These are phyloP conservation scores for Diabrotica balteata DNA, from an alignment of 2,888 invertebrate genomes.

Conservation along the genomic window DNA sequence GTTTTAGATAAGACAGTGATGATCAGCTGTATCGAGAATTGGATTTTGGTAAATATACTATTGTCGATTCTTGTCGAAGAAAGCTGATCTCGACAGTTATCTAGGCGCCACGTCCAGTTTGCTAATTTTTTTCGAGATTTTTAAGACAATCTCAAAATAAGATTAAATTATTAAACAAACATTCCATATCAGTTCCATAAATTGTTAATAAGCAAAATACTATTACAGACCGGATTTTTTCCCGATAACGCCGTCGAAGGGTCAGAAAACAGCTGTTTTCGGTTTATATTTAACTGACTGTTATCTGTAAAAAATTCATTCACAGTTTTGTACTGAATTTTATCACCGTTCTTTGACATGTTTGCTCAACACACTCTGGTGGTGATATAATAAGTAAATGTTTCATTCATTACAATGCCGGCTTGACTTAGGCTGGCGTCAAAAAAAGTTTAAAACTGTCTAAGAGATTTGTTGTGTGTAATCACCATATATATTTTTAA, in stretches of 20 bases:
- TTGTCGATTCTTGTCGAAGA: too few relatives aligned
- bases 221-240: conserved; percentile 26
- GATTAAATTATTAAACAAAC: conserved; percentile 20
- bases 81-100: background rate
- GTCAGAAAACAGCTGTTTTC: conserved; percentile 47
- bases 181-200: conserved; percentile 22
- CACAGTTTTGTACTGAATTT: conserved; percentile 36
- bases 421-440: conserved; percentile 6
- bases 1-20: too few relatives aligned
- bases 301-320: conserved; percentile 44
- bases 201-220: conserved; percentile 22
- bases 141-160: conserved; percentile 10
- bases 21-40: background rate
- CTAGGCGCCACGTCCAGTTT: conserved; percentile 6
- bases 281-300: conserved; percentile 33
- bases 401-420: conserved; percentile 12
- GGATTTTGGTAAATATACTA: too few relatives aligned
- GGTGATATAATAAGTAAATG: conserved; percentile 16
- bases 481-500: background rate
- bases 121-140: conserved; percentile 1
- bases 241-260: conserved; percentile 30
- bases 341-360: conserved; percentile 23
- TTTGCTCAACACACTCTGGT: conserved; percentile 17
- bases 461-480: background rate
- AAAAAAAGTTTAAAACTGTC: too few relatives aligned